Conservation (phyloP, 2,113 vertebrate species). For the Poeciliopsis turrubarensis region DNA sequence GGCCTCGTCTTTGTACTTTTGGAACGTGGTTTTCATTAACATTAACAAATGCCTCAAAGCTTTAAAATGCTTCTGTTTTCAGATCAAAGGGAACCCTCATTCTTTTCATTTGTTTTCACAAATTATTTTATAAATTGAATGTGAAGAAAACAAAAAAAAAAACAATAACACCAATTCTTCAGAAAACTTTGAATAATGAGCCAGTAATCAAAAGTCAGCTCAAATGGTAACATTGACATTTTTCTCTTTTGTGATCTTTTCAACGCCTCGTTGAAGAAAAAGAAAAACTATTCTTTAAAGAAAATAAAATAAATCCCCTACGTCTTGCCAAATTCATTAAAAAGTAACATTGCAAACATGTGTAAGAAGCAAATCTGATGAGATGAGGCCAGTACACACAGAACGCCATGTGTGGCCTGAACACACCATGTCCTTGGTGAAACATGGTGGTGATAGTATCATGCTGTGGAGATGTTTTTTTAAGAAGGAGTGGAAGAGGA, state of each 20-base stretch:
- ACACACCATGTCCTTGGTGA: too few relatives aligned
- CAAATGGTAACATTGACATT: not conserved
- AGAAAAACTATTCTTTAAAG: too few relatives aligned
- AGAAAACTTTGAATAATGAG: not conserved
- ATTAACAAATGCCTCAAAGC: not conserved
- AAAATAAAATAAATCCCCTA: too few relatives aligned
- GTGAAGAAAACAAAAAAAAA: not conserved
- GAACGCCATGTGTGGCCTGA: too few relatives aligned
- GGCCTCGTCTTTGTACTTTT: not conserved
- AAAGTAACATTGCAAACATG: too few relatives aligned
- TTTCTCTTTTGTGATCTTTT: not conserved
- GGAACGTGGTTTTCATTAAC: not conserved
- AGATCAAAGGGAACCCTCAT: not conserved
- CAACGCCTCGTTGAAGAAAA: not conserved
- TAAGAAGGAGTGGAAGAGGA: too few relatives aligned
- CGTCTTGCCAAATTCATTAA: too few relatives aligned
- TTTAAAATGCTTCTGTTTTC: not conserved
- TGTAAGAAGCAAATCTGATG: too few relatives aligned
- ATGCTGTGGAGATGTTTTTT: too few relatives aligned
- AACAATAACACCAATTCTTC: not conserved
- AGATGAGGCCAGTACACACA: too few relatives aligned
- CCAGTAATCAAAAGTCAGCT: not conserved
- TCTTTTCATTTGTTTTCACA: too few relatives aligned
- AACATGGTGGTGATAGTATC: too few relatives aligned
- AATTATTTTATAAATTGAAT: not conserved